phyloP scores from a whole-genome alignment of 2,888 invertebrate species.

The Xanthia icteritia region DNA sequence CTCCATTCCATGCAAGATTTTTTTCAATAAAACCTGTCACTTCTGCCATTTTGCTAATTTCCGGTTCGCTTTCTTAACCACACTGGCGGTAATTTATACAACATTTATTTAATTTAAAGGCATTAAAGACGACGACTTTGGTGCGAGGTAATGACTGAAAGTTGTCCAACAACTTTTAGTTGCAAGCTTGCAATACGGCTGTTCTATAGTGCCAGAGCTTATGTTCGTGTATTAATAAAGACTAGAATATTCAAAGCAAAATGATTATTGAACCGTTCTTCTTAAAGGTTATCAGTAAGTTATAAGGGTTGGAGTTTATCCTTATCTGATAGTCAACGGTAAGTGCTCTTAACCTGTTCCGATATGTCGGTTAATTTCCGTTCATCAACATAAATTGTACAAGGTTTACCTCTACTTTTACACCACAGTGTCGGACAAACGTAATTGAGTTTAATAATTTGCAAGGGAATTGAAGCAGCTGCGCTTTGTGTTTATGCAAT shows the following conservation, averaged over 20 bases:
- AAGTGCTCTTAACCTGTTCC: conserved; percentile 26
- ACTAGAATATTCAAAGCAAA: conserved; percentile 8
- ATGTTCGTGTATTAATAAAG: conserved; percentile 14
- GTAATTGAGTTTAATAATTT: conserved; percentile 36
- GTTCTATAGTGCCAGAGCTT: conserved; percentile 5
- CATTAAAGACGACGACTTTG: conserved; percentile 30
- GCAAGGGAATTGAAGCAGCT: conserved; percentile 20
- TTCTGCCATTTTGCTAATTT: conserved; percentile 29
- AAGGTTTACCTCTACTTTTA: conserved; percentile 18
- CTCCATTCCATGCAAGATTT: not conserved
- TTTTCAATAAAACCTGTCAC: conserved; percentile 24
- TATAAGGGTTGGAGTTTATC: conserved; percentile 31
- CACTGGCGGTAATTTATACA: conserved; percentile 27
- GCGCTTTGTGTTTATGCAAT: conserved; percentile 7
- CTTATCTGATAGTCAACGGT: conserved; percentile 39
- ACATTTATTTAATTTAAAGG: conserved; percentile 49
- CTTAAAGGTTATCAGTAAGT: conserved; percentile 40
- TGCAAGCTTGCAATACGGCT: conserved; percentile 30
- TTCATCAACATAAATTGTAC: conserved; percentile 19
- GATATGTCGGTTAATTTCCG: conserved; percentile 24
- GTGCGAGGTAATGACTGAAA: conserved; percentile 45
- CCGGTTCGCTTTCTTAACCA: conserved; percentile 44
- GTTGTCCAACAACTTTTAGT: conserved; percentile 57
- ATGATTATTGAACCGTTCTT: conserved; percentile 17
- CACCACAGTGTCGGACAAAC: not conserved